Conservation (phyloP, 2,797 vertebrate genomes). For the Hybognathus amarus region DNA sequence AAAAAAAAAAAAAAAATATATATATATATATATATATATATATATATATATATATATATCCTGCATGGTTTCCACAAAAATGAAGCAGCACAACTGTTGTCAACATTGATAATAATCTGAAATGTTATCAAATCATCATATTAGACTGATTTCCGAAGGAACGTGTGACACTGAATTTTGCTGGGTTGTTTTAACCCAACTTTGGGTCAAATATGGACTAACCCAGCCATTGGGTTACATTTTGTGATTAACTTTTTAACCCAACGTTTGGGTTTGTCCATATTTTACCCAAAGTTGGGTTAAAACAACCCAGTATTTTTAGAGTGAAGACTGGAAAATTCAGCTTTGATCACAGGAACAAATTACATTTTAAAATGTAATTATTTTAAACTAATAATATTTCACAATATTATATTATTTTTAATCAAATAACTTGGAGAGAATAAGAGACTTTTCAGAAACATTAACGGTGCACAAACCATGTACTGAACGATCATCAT, state of each 20-base stretch:
- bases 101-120: background rate
- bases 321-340: background rate
- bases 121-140: background rate
- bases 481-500: background rate
- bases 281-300: no score
- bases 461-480: background rate
- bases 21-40: no score
- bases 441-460: background rate
- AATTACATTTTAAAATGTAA: background rate
- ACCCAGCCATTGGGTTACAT: no score
- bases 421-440: background rate
- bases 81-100: background rate
- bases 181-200: no score
- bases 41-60: no score
- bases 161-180: background rate
- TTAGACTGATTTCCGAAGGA: background rate
- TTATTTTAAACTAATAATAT: no score
- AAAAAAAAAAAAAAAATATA: no score
- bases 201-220: no score
- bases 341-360: no score
- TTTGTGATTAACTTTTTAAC: no score
- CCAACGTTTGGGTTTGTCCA: no score
- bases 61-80: background rate
- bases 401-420: background rate
- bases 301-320: no score